Evolutionary conservation across 1,140 invertebrate genomes (phyloP).

Genomic region (Stegodyphus mimosarum): DNA sequence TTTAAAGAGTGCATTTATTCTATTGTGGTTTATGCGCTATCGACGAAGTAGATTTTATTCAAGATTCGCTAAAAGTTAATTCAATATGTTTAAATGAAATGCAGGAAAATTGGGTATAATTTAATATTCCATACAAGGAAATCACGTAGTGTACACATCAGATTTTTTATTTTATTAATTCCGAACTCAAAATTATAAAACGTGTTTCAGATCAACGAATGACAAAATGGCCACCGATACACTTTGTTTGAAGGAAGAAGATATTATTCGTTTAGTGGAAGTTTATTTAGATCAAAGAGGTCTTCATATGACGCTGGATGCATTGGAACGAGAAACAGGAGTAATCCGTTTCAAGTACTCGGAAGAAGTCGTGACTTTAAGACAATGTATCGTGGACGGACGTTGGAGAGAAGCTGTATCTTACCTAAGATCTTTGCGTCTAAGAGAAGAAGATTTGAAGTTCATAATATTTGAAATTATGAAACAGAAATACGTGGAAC

Average conservation of each 20-base stretch:
- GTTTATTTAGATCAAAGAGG: constrained; percentile 13
- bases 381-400: constrained; percentile 15
- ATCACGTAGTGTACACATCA: too few species aligned
- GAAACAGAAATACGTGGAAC: constrained; percentile 18
- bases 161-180: too few species aligned
- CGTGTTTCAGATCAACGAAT: neutral
- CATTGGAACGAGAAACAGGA: constrained; percentile 18
- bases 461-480: constrained; percentile 22
- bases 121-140: too few species aligned
- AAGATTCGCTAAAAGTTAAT: too few species aligned
- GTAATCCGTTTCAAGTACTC: neutral
- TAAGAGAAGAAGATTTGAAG: neutral
- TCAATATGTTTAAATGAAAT: too few species aligned
- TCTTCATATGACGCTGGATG: constrained; percentile 9
- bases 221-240: neutral
- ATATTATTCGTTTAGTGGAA: constrained; percentile 17
- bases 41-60: too few species aligned
- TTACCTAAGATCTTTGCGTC: neutral
- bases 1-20: too few species aligned
- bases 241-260: neutral
- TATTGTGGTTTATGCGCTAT: too few species aligned
- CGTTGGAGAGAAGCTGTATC: neutral
- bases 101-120: too few species aligned
- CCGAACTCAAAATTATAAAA: too few species aligned
- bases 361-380: neutral